Base-by-base conservation (phyloP, 1,140 invertebrate species). In the Philopotamus ludificatus region DNA sequence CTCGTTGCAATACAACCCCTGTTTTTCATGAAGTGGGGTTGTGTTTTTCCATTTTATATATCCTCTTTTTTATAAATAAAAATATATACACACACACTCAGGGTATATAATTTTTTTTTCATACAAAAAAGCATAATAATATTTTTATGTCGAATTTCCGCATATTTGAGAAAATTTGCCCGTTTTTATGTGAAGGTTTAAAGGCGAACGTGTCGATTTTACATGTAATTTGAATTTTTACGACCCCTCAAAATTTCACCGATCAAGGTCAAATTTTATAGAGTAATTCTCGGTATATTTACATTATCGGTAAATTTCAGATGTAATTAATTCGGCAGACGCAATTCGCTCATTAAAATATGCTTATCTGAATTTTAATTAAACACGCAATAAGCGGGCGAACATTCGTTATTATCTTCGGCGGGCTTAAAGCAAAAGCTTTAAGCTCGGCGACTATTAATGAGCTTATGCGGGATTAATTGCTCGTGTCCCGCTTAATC, bases 221-320 rank as follows among this genome's bases (percentile, higher is more conserved):
- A 60, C 57, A 60, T 60, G 47, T 34, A 60, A 60, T 60, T 60
- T 60, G 57, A 60, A 60, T 60, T 60, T 60, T 57, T 57, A 57
- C 42, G 47, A 47, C 57, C n/a, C 22, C 22, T 34, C 44, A 47
- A 42, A 60, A 16, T 47, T 57, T 57, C 23, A 57, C 54, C 54
- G 28, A 42, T 57, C 42, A n/a, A n/a, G n/a, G n/a, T n/a, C n/a
- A n/a, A 39, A 39, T 39, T 39, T n/a, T 39, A 8, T n/a, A 39
- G 34, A 18, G 20, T 15, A 44, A 44, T 18, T 44, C 42, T 44
- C 42, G n/a, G n/a, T 44, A 44, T 44, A 15, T 39, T 39, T 39
- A n/a, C n/a, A 8, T 39, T 39, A 8, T 39, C 7, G 42, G n/a
- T 44, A 44, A 12, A 12, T 44, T 44, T 44, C n/a, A 45, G 16